Percentiles rank a stretch among this genome's conserved stretches.
Conservation (phyloP, 2,113 vertebrate species). For the Mastomys natalensis region DNA sequence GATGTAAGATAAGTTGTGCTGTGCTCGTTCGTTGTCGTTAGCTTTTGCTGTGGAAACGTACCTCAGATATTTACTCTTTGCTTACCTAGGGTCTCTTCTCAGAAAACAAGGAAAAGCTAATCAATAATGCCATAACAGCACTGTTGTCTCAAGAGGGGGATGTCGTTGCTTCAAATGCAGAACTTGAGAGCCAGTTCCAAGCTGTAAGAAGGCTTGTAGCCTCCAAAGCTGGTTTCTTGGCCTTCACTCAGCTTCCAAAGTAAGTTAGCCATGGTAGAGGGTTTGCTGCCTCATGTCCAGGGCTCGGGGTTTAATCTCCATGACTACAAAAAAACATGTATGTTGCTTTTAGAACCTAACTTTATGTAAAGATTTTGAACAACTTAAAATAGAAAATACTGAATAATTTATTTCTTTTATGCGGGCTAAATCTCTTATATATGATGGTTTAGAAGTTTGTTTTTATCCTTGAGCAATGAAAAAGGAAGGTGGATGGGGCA, state of each 20-base stretch:
- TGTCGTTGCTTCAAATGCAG: slow-evolving; percentile 91
- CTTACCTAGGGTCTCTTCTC: slow-evolving; percentile 95
- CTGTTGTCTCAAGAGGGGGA: slow-evolving; percentile 96
- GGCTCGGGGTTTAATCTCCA: neutral
- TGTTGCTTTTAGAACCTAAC: slow-evolving; percentile 69
- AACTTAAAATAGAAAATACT: neutral
- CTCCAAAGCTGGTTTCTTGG: slow-evolving; percentile 98
- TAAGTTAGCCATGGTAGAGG: slow-evolving; percentile 83
- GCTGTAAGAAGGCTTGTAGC: slow-evolving; percentile 96
- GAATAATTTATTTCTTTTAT: slow-evolving; percentile 13
- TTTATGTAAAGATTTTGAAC: slow-evolving; percentile 18
- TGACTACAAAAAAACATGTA: slow-evolving; percentile 86
- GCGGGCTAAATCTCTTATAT: slow-evolving; percentile 18
- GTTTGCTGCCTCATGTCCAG: neutral
- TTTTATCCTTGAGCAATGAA: slow-evolving; percentile 55
- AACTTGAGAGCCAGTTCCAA: slow-evolving; percentile 99
- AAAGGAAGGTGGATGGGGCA: neutral
- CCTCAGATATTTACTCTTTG: slow-evolving; percentile 55
- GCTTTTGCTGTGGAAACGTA: slow-evolving; percentile 30
- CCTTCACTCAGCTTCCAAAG: slow-evolving; percentile 98
- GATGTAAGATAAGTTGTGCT: slow-evolving; percentile 91
- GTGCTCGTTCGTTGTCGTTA: slow-evolving; percentile 23
- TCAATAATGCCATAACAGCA: slow-evolving; percentile 97
- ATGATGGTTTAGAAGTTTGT: neutral
- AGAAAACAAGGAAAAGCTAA: slow-evolving; percentile 99